A percentile compares a stretch with the other conserved stretches of the same genome.
Conservation (phyloP, 2,888 invertebrate species). For the Notodonta ziczac region DNA sequence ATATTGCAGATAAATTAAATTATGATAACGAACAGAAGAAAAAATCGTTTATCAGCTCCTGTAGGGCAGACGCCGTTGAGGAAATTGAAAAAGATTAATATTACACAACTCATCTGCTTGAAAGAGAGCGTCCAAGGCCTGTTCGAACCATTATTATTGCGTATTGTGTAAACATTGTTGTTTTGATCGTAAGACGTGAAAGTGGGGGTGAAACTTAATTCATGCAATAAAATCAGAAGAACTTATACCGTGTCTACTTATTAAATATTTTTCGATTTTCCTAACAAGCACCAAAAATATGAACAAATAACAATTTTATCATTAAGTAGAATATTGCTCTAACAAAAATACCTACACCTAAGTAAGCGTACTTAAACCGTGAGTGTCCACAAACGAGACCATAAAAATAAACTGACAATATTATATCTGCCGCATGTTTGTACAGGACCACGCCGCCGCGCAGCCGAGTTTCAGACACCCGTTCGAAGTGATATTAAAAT, state of each 20-base stretch:
- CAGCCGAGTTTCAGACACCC: neutral
- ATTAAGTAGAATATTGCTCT: neutral
- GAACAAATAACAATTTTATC: no score
- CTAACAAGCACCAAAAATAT: no score
- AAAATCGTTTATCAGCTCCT: conserved; percentile 16
- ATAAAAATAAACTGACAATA: neutral
- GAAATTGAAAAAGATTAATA: conserved; percentile 30
- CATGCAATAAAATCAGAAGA: no score
- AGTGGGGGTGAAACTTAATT: neutral
- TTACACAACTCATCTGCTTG: conserved; percentile 5
- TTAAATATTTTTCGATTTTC: no score
- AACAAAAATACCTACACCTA: neutral
- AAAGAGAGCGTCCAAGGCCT: neutral
- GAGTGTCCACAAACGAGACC: neutral
- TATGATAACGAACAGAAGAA: conserved; percentile 11
- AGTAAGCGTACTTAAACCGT: neutral
- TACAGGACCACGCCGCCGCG: neutral
- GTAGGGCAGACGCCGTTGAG: conserved; percentile 3
- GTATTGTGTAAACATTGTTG: neutral
- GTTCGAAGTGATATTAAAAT: conserved; percentile 1
- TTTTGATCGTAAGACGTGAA: neutral
- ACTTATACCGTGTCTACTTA: no score
- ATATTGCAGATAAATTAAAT: conserved; percentile 16
- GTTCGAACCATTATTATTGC: neutral
- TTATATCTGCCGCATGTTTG: neutral